phyloP scores from a whole-genome alignment of 2,888 invertebrate species.

The Drosophila nigricruria region DNA sequence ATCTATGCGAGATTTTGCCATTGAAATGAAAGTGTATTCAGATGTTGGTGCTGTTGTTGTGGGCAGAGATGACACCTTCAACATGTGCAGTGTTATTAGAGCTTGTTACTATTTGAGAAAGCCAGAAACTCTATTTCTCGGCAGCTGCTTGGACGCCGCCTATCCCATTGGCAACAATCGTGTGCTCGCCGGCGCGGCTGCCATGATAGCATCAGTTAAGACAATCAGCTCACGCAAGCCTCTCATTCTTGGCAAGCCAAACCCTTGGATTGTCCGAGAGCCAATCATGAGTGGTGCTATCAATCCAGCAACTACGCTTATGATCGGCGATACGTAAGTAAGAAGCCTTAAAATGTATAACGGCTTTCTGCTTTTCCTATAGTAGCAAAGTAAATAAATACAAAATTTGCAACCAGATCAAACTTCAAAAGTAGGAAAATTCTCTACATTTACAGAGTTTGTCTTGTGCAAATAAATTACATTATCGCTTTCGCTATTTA shows the following conservation, averaged over 20 bases:
- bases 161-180: slow-evolving; percentile 46
- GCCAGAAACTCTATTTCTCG: slow-evolving; percentile 47
- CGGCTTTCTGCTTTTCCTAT: neutral
- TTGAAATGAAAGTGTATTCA: slow-evolving; percentile 40
- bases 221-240: slow-evolving; percentile 46
- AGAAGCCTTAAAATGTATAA: neutral
- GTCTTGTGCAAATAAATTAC: too few relatives aligned
- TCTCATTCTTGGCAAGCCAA: slow-evolving; percentile 66
- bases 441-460: too few relatives aligned
- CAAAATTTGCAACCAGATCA: too few relatives aligned
- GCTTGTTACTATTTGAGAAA: slow-evolving; percentile 51
- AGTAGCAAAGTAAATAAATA: too few relatives aligned
- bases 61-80: slow-evolving; percentile 55
- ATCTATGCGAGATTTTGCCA: slow-evolving; percentile 25
- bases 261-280: slow-evolving; percentile 53
- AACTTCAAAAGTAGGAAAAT: too few relatives aligned
- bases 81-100: slow-evolving; percentile 42
- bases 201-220: slow-evolving; percentile 58
- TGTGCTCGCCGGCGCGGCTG: slow-evolving; percentile 53
- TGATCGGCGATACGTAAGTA: slow-evolving; percentile 70
- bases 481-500: neutral
- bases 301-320: slow-evolving; percentile 59
- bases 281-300: slow-evolving; percentile 20
- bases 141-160: slow-evolving; percentile 50
- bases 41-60: slow-evolving; percentile 63